A percentile compares a stretch with the other conserved stretches of the same genome.
phyloP scores from a whole-genome alignment of 2,888 invertebrate genomes.

The Dromius quadrimaculatus region DNA sequence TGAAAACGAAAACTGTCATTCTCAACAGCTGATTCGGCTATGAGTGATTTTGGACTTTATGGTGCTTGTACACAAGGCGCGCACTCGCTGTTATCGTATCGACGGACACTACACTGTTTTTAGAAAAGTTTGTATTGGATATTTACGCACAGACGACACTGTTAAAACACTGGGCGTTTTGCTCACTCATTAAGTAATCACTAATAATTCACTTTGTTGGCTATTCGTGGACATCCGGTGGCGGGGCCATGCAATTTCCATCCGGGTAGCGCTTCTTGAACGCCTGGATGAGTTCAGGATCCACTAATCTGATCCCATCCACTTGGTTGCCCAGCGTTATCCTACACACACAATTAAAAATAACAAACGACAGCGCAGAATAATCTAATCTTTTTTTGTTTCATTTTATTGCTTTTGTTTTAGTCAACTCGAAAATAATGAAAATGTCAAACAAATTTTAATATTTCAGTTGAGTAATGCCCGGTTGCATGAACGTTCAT shows the following conservation, averaged over 20 bases:
- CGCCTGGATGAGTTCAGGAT: constrained; percentile 89
- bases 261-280: constrained; percentile 95
- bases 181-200: constrained; percentile 29
- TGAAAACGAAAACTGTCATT: constrained; percentile 61
- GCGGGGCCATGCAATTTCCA: constrained; percentile 76
- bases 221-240: constrained; percentile 58
- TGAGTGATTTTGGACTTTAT: constrained; percentile 54
- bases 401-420: too few species aligned
- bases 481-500: too few species aligned
- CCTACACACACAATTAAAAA: constrained; percentile 66
- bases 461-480: too few species aligned
- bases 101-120: constrained; percentile 46
- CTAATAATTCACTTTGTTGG: constrained; percentile 42
- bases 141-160: constrained; percentile 39
- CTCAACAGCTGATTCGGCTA: constrained; percentile 63
- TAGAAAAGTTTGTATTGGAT: constrained; percentile 41
- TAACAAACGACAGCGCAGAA: too few species aligned
- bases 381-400: too few species aligned
- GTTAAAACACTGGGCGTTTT: constrained; percentile 36
- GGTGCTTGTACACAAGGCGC: constrained; percentile 53
- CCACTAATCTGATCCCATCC: constrained; percentile 92
- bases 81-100: constrained; percentile 54
- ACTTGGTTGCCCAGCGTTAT: constrained; percentile 97
- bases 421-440: too few species aligned
- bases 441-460: too few species aligned